These are phyloP conservation scores for Nothoprocta perdicaria DNA, from an alignment of 2,113 vertebrate genomes.

Conservation along the genomic window DNA sequence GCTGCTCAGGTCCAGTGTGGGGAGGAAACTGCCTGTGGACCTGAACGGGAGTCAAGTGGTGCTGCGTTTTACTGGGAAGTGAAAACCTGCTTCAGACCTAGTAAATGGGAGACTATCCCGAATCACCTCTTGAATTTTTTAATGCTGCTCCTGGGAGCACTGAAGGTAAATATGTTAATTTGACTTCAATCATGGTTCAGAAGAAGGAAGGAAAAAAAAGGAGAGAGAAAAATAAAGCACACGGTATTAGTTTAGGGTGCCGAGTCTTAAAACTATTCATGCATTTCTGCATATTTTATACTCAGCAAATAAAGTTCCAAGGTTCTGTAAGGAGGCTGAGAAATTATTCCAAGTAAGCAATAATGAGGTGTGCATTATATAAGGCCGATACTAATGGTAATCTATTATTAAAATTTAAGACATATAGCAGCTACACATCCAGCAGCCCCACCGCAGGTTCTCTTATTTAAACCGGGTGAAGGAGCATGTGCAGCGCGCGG, in stretches of 20 bases:
- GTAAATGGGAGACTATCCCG: slow-evolving; percentile 57
- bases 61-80: slow-evolving; percentile 38
- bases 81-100: slow-evolving; percentile 58
- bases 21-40: neutral
- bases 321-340: slow-evolving; percentile 40
- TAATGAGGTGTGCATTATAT: slow-evolving; percentile 70
- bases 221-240: neutral
- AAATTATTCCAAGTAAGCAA: slow-evolving; percentile 72
- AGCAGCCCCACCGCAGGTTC: neutral
- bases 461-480: neutral
- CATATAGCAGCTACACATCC: neutral
- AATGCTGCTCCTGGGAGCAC: slow-evolving; percentile 68
- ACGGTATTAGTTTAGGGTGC: slow-evolving; percentile 46
- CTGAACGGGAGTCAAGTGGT: slow-evolving; percentile 21
- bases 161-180: slow-evolving; percentile 79
- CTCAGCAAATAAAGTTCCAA: slow-evolving; percentile 30
- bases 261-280: slow-evolving; percentile 55
- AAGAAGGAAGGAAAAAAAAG: neutral
- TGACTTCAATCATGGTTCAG: slow-evolving; percentile 71
- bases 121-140: slow-evolving; percentile 67
- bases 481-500: neutral
- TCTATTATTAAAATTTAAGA: slow-evolving; percentile 63
- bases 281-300: slow-evolving; percentile 38
- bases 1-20: neutral
- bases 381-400: slow-evolving; percentile 66